A percentile compares a stretch with the other conserved stretches of the same genome.
Conservation (phyloP, 2,113 vertebrate species). For the Centrocercus urophasianus region DNA sequence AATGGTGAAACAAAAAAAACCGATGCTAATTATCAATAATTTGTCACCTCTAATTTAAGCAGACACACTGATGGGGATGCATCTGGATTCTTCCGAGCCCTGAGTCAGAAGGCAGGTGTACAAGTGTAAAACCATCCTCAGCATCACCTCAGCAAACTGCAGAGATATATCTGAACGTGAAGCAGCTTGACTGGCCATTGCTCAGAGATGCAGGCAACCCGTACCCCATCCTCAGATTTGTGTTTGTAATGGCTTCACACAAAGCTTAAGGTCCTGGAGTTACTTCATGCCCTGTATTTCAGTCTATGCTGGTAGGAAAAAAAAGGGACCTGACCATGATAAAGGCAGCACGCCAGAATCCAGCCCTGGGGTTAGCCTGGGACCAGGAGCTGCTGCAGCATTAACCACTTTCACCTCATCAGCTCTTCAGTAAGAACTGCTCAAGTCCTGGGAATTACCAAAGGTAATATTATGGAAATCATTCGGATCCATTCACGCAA, state of each 20-base stretch:
- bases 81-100: not conserved
- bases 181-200: rapidly evolving
- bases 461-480: rapidly evolving
- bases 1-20: slow-evolving; percentile 27
- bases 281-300: rapidly evolving
- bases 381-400: not conserved
- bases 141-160: rapidly evolving
- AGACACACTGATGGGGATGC: not conserved
- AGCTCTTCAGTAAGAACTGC: rapidly evolving
- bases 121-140: rapidly evolving
- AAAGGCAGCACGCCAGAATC: rapidly evolving
- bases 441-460: not conserved
- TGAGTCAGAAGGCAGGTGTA: not conserved
- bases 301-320: rapidly evolving
- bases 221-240: rapidly evolving
- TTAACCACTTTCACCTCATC: rapidly evolving
- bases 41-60: slow-evolving; percentile 39
- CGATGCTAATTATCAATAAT: slow-evolving; percentile 46
- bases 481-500: rapidly evolving
- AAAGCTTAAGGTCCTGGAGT: not conserved
- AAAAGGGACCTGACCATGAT: rapidly evolving
- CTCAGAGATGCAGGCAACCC: rapidly evolving
- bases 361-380: rapidly evolving
- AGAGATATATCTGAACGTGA: rapidly evolving
- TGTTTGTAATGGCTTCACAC: rapidly evolving